Evolutionary conservation across 2,113 vertebrate genomes (phyloP).

Genomic region (Nyctibius bracteatus): DNA sequence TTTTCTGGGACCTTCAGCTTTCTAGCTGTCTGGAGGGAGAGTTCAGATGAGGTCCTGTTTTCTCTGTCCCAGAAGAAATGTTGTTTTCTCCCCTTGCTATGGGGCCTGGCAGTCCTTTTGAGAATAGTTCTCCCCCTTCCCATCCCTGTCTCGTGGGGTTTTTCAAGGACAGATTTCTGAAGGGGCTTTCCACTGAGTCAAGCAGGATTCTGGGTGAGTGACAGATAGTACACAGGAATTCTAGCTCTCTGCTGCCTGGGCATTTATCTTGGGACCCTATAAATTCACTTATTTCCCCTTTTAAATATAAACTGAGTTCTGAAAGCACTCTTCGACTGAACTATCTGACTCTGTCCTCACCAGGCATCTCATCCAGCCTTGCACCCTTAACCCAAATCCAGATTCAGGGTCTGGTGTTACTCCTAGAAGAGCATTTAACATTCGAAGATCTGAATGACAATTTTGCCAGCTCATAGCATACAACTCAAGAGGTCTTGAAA

Average conservation of each 20-base stretch:
- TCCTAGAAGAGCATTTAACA: background rate
- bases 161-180: background rate
- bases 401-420: background rate
- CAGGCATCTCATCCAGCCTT: background rate
- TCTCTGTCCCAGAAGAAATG: background rate
- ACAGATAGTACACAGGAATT: background rate
- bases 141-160: background rate
- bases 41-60: background rate
- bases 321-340: background rate
- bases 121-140: background rate
- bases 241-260: background rate
- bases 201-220: background rate
- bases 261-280: background rate
- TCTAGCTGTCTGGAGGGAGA: background rate
- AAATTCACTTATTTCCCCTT: background rate
- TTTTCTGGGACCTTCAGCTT: background rate
- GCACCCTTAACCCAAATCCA: background rate
- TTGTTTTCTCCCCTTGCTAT: background rate
- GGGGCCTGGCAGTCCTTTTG: background rate
- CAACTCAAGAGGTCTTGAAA: background rate
- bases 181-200: background rate
- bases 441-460: background rate
- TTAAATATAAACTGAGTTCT: background rate
- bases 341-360: background rate
- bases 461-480: background rate